Evolutionary conservation across 2,113 vertebrate genomes (phyloP).

Genomic region (Cichladusa arquata): DNA sequence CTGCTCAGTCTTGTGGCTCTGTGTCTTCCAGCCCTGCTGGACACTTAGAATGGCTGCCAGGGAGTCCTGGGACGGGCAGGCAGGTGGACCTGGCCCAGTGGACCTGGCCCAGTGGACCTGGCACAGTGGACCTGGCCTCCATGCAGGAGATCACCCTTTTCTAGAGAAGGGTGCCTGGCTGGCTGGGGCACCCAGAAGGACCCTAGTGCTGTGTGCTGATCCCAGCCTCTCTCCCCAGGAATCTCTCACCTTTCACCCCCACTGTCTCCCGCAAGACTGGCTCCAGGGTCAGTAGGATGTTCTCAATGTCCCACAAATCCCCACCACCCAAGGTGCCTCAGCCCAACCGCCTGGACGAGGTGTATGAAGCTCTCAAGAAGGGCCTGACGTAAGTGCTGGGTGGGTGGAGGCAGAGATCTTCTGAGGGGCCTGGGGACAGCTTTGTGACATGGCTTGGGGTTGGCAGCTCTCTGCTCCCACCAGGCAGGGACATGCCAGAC

Average conservation of each 20-base stretch:
- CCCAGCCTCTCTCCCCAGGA: slow-evolving; percentile 72
- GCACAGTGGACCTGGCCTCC: neutral
- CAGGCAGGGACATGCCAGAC: neutral
- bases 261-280: slow-evolving; percentile 85
- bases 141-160: neutral
- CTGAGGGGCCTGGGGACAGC: neutral
- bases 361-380: slow-evolving; percentile 90
- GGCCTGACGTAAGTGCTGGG: slow-evolving; percentile 86
- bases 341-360: slow-evolving; percentile 90
- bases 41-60: neutral
- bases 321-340: slow-evolving; percentile 91
- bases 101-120: neutral
- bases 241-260: slow-evolving; percentile 86
- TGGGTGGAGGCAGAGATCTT: neutral
- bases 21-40: neutral
- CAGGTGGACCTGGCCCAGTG: neutral
- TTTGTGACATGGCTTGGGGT: neutral
- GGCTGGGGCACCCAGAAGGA: neutral
- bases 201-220: neutral
- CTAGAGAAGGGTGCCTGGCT: neutral
- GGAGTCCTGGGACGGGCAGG: neutral
- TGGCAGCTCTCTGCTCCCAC: neutral
- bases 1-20: neutral
- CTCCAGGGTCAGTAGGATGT: slow-evolving; percentile 91
- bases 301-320: slow-evolving; percentile 87